Base-by-base conservation (phyloP, 2,797 vertebrate genomes). In the Thaleichthys pacificus region DNA sequence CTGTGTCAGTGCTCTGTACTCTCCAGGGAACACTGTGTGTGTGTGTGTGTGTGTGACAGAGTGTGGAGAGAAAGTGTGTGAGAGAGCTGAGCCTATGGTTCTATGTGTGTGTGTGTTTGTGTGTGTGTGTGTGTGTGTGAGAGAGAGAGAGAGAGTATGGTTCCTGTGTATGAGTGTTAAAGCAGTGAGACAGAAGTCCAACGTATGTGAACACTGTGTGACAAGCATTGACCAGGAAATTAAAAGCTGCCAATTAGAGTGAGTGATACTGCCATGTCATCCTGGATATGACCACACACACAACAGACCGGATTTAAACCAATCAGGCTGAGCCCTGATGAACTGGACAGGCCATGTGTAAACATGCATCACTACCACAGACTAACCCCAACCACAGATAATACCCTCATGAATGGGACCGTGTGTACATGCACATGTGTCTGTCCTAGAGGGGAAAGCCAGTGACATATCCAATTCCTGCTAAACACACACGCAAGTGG, bases 1-100 rank as follows among this genome's bases (percentile, higher is more conserved):
- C 83, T 67, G 82, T 71, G 75, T 83, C 81, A 81, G 80, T 62
- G 84, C 74, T 84, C 60, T 69, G 68, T 78, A 82, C 77, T 77
- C 87, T 77, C 69, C 77, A 0, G 9, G 77, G 15, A 38, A 64
- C 15, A 4, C 5, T 42, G 9, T 21, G 62, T 63, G 61, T 56
- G 51, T n/a, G 61, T 56, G 51, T n/a, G 54, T 56, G 54, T 56
- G n/a, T 21, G 15, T 19, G 54, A 56, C 17, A 56, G 54, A 17
- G 54, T 21, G 54, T 19, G 54, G n/a, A 57, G 1, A 57, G 5
- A 57, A 3, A 57, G 17, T n/a, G 62, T 42, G 19, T 64, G 35
- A 11, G 8, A 19, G 19, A 8, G 32, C 6, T n/a, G 35, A 9
- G 35, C 5, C 2, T 62, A 42, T 35, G 63, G 17, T 65, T 21